Base-by-base conservation (phyloP, 2,113 vertebrate genomes). In the Daboia siamensis region DNA sequence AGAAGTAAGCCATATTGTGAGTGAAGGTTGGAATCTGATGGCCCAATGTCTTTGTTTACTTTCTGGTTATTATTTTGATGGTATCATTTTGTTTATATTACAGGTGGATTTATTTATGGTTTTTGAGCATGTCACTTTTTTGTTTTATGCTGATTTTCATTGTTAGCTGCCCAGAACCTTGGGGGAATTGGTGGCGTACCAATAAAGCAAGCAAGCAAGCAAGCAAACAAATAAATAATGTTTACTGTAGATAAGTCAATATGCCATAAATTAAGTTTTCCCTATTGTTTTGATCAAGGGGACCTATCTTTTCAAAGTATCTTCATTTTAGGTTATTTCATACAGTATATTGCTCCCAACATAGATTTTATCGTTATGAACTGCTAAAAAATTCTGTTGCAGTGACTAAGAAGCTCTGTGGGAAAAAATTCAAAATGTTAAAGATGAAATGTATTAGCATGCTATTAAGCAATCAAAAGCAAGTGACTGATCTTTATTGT, bases 401-500 rank as follows among this genome's bases (percentile, higher is more conserved):
- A 21, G 64, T 46, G 52, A 54, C 57, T 84, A 87, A 90, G 59
- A 44, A 84, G 33, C 59, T 89, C 61, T 91, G 12, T 69, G 54
- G 17, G 90, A 51, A 91, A 88, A 90, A 39, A 87, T 1, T 21
- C n/a, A 89, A 74, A 88, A 90, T 91, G 91, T 91, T 89, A 93
- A 89, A 93, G 59, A 88, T 57, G 51, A 90, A 84, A 93, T 93
- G 92, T 93, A 90, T 94, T 92, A 91, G 84, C 92, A 61, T 91
- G 88, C 69, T 80, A 91, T 91, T 91, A 91, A 87, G 39, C 86
- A 88, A 59, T 64, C 85, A 59, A 91, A 93, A 94, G 74, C 46
- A 84, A 86, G 29, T 87, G 74, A 91, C 92, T 93, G 87, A 91
- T 93, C 87, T 93, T 94, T 92, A 90, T 90, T 94, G 90, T 57